Evolutionary conservation across 2,888 invertebrate species (phyloP), one percentile per base, ranked within the genome.

Genomic region (Andrena marginata): DNA sequence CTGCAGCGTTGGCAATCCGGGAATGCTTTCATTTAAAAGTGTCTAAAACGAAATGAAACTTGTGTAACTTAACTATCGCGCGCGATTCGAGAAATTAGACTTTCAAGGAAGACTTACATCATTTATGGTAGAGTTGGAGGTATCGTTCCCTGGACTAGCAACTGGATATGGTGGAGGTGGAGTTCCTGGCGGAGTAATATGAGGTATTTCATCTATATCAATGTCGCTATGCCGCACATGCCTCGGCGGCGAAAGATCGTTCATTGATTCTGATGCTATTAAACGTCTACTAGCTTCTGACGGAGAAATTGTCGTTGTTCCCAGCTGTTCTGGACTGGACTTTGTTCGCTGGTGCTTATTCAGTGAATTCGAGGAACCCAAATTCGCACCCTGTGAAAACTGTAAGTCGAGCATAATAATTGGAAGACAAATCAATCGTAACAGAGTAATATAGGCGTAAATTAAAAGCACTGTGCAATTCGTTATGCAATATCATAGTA

Each of bases 101-200:
- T 51, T 13, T 16, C 1, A 20, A 35, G 13, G 8, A 59, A 16
- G 2, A 80, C 88, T 87, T 88, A 92, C 93, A 83, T 93, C 93
- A 31, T 91, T 92, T 48, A 92, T 85, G 8, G 91, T 90, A 23
- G 92, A 91, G 29, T 85, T 89, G 60, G 92, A 90, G 23, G 89
- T 89, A 65, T 91, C 89, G 29, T 91, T 91, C 74, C 91, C 91
- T 48, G 92, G 89, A 84, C 84, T 92, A 65, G 95, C 95, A 90
- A 94, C 94, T 49, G 95, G 95, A 94, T 98, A 98, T 0, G 98
- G 98, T 26, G 98, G 98, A 23, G 98, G 98, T 59, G 98, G 98
- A n/a, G 98, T 98, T 72, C 98, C 97, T 1, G 97, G 97, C 64
- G 97, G 97, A 26, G 97, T 96, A 48, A 92, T 87, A 78, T 90